phyloP scores from a whole-genome alignment of 92 coral and sea anemone species.

The Bergia sp. region DNA sequence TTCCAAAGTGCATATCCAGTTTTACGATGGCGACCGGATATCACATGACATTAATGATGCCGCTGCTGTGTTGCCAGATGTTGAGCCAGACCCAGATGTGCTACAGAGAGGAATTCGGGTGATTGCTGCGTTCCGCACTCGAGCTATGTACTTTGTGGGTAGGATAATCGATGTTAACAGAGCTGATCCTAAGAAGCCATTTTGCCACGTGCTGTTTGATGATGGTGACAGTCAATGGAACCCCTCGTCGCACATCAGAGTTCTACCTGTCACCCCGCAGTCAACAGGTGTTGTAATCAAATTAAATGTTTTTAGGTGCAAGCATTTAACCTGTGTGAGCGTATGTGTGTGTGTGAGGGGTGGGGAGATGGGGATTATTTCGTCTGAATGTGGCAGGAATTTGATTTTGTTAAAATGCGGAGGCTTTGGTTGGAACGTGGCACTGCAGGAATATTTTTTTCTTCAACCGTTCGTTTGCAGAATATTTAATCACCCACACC shows the following conservation, averaged over 20 bases:
- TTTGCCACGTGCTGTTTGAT: constrained; percentile 61
- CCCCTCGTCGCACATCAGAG: constrained; percentile 43
- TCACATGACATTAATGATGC: constrained; percentile 54
- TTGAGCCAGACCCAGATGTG: constrained; percentile 62
- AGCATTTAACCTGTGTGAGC: no score
- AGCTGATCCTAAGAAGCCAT: constrained; percentile 41
- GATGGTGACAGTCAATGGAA: constrained; percentile 64
- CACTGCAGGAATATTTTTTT: no score
- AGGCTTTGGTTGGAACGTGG: no score
- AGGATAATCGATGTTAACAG: constrained; percentile 48
- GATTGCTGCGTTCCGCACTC: constrained; percentile 50
- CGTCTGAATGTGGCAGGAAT: no score
- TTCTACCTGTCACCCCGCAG: constrained; percentile 45
- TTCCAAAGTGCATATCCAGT: constrained; percentile 55
- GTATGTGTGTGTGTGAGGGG: no score
- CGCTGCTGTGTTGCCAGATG: constrained; percentile 62
- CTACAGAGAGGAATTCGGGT: constrained; percentile 58
- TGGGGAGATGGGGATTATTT: no score
- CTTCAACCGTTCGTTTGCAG: no score
- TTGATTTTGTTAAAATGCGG: no score
- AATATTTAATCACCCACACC: no score
- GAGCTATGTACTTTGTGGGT: constrained; percentile 57
- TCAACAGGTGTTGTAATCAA: constrained; percentile 7
- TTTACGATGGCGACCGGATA: constrained; percentile 64
- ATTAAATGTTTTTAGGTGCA: no score